Conservation (phyloP, 2,888 invertebrate genomes). For the Callyntrura guangdongensis region DNA sequence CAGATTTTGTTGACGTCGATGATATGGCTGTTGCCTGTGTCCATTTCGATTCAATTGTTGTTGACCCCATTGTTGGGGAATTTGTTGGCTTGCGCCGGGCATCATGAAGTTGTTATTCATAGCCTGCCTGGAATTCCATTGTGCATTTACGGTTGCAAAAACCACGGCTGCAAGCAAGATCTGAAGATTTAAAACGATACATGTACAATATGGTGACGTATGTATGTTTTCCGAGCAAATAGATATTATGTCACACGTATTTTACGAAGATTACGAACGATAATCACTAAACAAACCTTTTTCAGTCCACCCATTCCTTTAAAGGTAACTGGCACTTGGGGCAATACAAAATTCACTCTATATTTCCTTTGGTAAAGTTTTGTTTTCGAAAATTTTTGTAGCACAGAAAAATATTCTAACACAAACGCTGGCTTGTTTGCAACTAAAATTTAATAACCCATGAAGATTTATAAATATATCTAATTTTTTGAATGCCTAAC, state of each 20-base stretch:
- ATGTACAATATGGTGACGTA: no score
- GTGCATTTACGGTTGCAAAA: not conserved
- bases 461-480: not conserved
- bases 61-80: not conserved
- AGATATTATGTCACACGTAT: no score
- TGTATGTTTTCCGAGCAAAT: no score
- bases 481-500: not conserved
- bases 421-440: not conserved
- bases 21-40: not conserved
- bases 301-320: not conserved
- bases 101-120: not conserved
- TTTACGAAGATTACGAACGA: not conserved
- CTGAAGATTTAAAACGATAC: not conserved
- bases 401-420: not conserved
- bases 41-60: not conserved
- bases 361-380: not conserved
- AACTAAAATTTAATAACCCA: not conserved
- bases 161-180: not conserved
- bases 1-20: not conserved
- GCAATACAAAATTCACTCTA: not conserved
- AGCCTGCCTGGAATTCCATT: not conserved
- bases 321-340: not conserved
- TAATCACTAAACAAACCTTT: not conserved
- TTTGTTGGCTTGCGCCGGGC: not conserved
- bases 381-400: not conserved